Base-by-base conservation (phyloP, 1,140 invertebrate species). In the Drosophila serrata region DNA sequence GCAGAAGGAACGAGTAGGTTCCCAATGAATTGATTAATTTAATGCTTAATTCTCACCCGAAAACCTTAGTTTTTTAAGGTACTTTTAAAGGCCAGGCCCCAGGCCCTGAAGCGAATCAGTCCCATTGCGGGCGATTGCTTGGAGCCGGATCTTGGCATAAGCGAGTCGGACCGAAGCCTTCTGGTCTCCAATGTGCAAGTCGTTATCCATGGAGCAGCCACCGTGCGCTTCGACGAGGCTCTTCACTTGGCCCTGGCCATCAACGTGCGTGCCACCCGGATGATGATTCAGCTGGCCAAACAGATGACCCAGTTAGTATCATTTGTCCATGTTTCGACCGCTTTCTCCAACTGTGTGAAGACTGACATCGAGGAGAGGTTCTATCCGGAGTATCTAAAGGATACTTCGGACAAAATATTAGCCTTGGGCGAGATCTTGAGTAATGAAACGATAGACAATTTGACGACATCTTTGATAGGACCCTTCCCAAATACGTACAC, bases 201-300 rank as follows among this genome's bases (percentile, higher is more conserved):
- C 9, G 95, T 98, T 0, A 96, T 98, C 82, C 97, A 98, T 79
- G 95, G 94, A 7, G 98, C 98, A 0, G 98, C 98, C 0, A 98
- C 97, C 2, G 95, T 98, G 2, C 74, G 68, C 93, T 98, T 98
- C 92, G 96, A 97, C 77, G 97, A 98, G 87, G 94, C 95, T 0
- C 92, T 98, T 13, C 95, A 95, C 87, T 82, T 93, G 5, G 94
- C 95, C 0, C 90, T 95, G 0, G 93, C 93, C 2, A 92, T 95
- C 19, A 96, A 96, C 72, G 93, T 95, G 0, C 91, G 94, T 12
- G 95, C 95, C 1, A 95, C 95, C 0, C 94, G 94, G 3, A 87
- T 93, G 2, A 70, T 91, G 55, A 42, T 95, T 5, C 92, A 95
- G 17, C 80, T 96, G 33, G 94, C 95, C 72, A 87, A 81, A 17